phyloP scores from a whole-genome alignment of 2,888 invertebrate genomes.

The Pheosia gnoma region DNA sequence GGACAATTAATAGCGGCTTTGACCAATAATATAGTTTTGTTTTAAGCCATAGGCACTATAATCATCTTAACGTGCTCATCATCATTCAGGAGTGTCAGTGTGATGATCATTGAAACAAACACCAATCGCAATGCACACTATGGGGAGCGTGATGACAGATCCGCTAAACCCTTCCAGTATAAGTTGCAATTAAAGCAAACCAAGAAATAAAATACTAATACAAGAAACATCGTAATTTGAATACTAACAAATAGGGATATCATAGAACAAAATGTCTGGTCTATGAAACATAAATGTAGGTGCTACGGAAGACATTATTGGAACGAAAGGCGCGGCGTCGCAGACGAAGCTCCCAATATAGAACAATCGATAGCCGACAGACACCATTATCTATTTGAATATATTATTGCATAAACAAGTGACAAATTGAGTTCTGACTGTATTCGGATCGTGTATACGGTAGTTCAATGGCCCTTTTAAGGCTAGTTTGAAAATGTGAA shows the following conservation, averaged over 20 bases:
- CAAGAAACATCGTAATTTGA: too few relatives aligned
- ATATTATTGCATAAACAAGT: slow-evolving; percentile 6
- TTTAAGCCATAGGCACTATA: too few relatives aligned
- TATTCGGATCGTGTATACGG: neutral
- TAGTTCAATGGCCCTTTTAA: neutral
- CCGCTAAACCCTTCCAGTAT: too few relatives aligned
- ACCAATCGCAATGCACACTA: too few relatives aligned
- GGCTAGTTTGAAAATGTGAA: neutral
- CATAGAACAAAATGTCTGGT: slow-evolving; percentile 3
- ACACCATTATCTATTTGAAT: slow-evolving; percentile 14
- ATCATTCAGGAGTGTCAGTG: too few relatives aligned
- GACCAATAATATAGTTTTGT: too few relatives aligned
- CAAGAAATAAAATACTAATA: too few relatives aligned
- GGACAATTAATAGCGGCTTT: too few relatives aligned
- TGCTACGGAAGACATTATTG: slow-evolving; percentile 42
- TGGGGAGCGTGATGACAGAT: too few relatives aligned
- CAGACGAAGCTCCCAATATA: slow-evolving; percentile 40
- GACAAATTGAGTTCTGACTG: slow-evolving; percentile 8
- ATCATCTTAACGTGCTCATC: too few relatives aligned
- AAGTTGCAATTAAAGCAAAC: too few relatives aligned
- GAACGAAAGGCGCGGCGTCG: slow-evolving; percentile 34
- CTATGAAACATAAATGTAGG: slow-evolving; percentile 12
- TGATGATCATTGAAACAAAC: too few relatives aligned
- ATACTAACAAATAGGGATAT: neutral
- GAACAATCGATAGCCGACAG: slow-evolving; percentile 38